Conservation (phyloP, 2,797 vertebrate species). For the Ptychadena robeensis region DNA sequence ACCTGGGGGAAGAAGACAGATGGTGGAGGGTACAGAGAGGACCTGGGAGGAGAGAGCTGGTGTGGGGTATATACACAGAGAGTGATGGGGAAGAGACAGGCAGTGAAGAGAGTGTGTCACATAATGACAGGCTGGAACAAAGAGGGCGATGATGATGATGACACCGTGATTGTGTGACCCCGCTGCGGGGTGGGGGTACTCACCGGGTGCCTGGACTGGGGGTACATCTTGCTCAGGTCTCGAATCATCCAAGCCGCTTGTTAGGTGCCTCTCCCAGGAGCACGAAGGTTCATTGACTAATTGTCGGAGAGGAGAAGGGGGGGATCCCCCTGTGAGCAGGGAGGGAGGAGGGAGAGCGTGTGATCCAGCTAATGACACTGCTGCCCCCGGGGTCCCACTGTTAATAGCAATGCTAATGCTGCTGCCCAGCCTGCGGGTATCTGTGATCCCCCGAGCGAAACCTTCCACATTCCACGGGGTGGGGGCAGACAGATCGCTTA, state of each 20-base stretch:
- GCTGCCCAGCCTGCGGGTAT: constrained; percentile 38
- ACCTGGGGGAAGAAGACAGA: too few species aligned
- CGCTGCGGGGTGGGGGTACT: constrained; percentile 69
- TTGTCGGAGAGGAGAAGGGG: constrained; percentile 41
- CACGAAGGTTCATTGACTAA: constrained; percentile 58
- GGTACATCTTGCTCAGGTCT: constrained; percentile 96
- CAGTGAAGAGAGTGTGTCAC: background rate
- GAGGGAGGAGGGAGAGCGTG: constrained; percentile 37
- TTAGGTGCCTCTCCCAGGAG: constrained; percentile 75
- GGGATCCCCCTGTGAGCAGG: constrained; percentile 55
- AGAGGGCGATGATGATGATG: constrained; percentile 26
- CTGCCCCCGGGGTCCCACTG: constrained; percentile 49
- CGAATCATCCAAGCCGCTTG: constrained; percentile 87
- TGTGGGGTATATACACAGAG: too few species aligned
- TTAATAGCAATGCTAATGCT: constrained; percentile 37
- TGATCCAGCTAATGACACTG: constrained; percentile 52
- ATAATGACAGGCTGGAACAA: constrained; percentile 50
- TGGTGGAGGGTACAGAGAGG: too few species aligned
- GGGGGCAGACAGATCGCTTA: constrained; percentile 56
- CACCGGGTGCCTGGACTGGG: constrained; percentile 90
- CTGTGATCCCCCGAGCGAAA: constrained; percentile 61
- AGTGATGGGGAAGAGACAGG: background rate
- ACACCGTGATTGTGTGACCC: too few species aligned
- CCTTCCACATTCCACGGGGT: constrained; percentile 72
- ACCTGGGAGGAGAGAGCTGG: too few species aligned